phyloP scores from a whole-genome alignment of 2,113 vertebrate species.

The Hemibagrus wyckioides region DNA sequence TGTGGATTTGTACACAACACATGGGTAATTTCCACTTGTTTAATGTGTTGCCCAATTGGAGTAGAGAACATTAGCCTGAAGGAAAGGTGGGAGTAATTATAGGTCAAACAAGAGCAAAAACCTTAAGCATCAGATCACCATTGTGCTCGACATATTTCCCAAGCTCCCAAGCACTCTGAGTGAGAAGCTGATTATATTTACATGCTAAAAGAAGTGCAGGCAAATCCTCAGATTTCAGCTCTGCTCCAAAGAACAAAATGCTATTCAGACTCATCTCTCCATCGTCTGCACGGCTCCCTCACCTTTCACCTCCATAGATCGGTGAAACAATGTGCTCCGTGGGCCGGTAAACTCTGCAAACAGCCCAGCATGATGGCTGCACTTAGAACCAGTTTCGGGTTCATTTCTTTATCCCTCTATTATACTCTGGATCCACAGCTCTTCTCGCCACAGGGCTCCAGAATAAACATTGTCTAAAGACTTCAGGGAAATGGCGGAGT shows the following conservation, averaged over 20 bases:
- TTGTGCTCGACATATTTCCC: constrained; percentile 22
- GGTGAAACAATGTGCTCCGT: constrained; percentile 35
- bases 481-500: constrained; percentile 10
- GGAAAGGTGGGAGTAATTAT: constrained; percentile 51
- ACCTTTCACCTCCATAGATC: constrained; percentile 28
- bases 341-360: constrained; percentile 40
- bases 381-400: constrained; percentile 26
- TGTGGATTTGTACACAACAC: constrained; percentile 11
- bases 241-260: constrained; percentile 15
- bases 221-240: constrained; percentile 24
- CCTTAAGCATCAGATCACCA: constrained; percentile 30
- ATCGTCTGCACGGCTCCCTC: constrained; percentile 9
- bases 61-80: constrained; percentile 35
- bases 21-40: constrained; percentile 1
- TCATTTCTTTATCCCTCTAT: constrained; percentile 45
- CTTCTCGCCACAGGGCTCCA: constrained; percentile 6
- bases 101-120: constrained; percentile 34
- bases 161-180: neutral
- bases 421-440: neutral
- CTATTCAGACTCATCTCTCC: constrained; percentile 25
- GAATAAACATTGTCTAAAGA: constrained; percentile 29
- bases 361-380: constrained; percentile 38
- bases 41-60: neutral
- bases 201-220: neutral
- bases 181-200: constrained; percentile 5